phyloP scores from a whole-genome alignment of 2,113 vertebrate species.

The Reinhardtius hippoglossoides region DNA sequence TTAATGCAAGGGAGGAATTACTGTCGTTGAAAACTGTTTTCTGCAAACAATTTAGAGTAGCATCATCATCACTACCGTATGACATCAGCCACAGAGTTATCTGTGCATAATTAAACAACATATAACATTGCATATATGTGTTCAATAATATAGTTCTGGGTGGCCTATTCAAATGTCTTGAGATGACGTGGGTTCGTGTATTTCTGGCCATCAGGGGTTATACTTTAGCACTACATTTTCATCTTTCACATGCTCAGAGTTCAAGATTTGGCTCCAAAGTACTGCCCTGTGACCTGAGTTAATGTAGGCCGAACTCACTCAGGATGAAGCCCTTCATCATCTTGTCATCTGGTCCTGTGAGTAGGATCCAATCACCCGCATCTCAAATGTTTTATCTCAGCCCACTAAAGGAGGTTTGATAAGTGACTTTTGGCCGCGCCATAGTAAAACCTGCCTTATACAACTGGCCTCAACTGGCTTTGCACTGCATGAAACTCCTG shows the following conservation, averaged over 20 bases:
- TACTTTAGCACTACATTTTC: constrained; percentile 4
- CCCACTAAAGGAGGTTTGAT: constrained; percentile 24
- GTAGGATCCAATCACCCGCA: not conserved
- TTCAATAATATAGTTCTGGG: not conserved
- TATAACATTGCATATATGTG: not conserved
- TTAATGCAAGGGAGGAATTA: too few relatives aligned
- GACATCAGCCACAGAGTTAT: too few relatives aligned
- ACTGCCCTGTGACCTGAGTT: constrained; percentile 47
- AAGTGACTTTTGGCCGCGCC: constrained; percentile 25
- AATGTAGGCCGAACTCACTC: constrained; percentile 50
- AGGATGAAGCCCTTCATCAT: constrained; percentile 64
- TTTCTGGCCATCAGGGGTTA: not conserved
- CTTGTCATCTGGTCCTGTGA: constrained; percentile 54
- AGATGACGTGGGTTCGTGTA: not conserved
- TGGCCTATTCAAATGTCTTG: not conserved
- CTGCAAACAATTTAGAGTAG: too few relatives aligned
- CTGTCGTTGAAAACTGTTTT: too few relatives aligned
- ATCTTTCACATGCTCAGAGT: constrained; percentile 4
- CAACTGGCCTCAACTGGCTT: too few relatives aligned
- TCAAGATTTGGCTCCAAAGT: not conserved
- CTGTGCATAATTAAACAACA: not conserved
- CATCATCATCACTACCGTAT: too few relatives aligned
- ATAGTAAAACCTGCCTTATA: too few relatives aligned
- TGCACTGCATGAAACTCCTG: not conserved
- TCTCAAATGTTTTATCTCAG: constrained; percentile 39